These are phyloP conservation scores for Albula goreensis DNA, from an alignment of 2,113 vertebrate genomes.

Conservation along the genomic window DNA sequence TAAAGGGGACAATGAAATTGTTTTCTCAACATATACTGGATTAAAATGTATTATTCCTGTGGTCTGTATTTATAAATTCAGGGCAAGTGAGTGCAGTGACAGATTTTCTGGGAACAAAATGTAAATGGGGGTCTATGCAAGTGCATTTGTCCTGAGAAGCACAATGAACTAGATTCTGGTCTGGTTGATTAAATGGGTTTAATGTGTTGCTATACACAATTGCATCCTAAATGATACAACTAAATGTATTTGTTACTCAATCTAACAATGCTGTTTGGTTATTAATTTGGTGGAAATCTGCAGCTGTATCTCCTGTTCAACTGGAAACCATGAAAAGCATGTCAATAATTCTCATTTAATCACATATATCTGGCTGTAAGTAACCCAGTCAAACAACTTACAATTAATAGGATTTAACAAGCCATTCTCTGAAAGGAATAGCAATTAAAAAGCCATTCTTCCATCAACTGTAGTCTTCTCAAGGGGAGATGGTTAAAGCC, in stretches of 20 bases:
- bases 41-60: not conserved
- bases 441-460: not conserved
- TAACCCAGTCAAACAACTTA: not conserved
- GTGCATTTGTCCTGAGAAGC: not conserved
- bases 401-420: not conserved
- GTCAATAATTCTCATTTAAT: not conserved
- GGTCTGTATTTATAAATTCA: conserved; percentile 14
- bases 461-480: not conserved
- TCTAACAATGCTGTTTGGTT: not conserved
- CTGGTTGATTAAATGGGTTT: not conserved
- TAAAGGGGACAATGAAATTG: not conserved
- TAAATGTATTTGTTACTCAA: not conserved
- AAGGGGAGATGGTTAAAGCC: not conserved
- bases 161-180: not conserved
- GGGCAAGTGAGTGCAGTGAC: not conserved
- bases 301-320: not conserved
- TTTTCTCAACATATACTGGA: conserved; percentile 9
- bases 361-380: not conserved
- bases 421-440: not conserved
- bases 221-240: not conserved
- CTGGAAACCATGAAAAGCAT: not conserved
- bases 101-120: not conserved
- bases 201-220: not conserved
- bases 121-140: not conserved
- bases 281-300: not conserved